These are phyloP conservation scores for Pyrocoelia pectoralis DNA, from an alignment of 2,888 invertebrate species.

Conservation along the genomic window DNA sequence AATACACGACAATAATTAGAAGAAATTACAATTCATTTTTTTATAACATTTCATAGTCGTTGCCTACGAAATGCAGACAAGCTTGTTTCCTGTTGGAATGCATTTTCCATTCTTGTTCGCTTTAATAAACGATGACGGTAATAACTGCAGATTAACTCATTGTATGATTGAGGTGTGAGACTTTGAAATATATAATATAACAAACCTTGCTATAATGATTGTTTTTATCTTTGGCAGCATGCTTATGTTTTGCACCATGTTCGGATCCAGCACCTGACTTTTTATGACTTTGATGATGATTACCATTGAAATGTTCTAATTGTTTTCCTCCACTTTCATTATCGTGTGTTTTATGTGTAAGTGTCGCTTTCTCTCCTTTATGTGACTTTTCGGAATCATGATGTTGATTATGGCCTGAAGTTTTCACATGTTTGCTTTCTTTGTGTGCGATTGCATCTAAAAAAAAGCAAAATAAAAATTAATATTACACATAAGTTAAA, in stretches of 20 bases:
- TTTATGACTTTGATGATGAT: constrained; percentile 47
- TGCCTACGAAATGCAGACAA: no score
- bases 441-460: not conserved
- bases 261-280: constrained; percentile 48
- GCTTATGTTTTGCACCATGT: constrained; percentile 51
- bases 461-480: not conserved
- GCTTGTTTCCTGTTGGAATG: no score
- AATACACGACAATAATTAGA: no score
- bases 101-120: no score
- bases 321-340: constrained; percentile 55
- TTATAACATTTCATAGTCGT: no score
- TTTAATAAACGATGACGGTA: no score
- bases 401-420: constrained; percentile 45
- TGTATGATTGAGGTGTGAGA: no score
- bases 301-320: constrained; percentile 47
- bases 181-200: no score
- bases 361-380: constrained; percentile 49
- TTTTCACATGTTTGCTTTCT: constrained; percentile 41
- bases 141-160: no score
- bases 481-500: not conserved
- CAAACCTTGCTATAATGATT: constrained; percentile 53
- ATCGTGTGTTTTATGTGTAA: constrained; percentile 49
- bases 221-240: constrained; percentile 52
- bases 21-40: no score
- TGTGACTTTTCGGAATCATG: constrained; percentile 52